A percentile compares a stretch with the other conserved stretches of the same genome.
Evolutionary conservation across 2,113 vertebrate species (phyloP).

Genomic region (Phaetusa simplex): DNA sequence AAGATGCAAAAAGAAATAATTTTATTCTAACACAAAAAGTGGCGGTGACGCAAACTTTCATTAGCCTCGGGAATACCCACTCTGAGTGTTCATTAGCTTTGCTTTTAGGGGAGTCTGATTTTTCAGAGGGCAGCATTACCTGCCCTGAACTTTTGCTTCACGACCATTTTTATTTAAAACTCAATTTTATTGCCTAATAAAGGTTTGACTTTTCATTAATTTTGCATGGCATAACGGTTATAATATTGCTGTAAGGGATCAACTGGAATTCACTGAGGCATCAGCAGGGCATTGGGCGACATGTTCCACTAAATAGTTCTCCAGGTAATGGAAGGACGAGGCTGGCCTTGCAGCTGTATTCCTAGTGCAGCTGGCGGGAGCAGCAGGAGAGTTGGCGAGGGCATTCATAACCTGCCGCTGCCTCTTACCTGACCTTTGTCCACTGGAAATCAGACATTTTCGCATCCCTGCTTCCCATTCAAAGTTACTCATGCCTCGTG

Average conservation of each 20-base stretch:
- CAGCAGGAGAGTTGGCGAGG: not conserved
- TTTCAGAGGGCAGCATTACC: not conserved
- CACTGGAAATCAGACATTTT: not conserved
- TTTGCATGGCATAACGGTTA: not conserved
- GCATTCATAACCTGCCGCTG: not conserved
- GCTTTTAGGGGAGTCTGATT: not conserved
- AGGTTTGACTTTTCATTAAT: slow-evolving; percentile 30
- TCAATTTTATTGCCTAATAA: not conserved
- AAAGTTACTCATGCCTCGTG: not conserved
- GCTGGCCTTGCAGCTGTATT: not conserved
- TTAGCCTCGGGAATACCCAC: not conserved
- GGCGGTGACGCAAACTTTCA: not conserved
- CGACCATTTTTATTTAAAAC: not conserved
- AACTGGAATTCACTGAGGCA: not conserved
- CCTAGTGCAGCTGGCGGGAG: not conserved
- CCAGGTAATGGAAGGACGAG: not conserved
- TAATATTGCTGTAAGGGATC: not conserved
- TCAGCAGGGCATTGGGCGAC: not conserved
- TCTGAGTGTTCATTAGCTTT: not conserved
- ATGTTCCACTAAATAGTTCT: not conserved
- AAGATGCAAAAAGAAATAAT: not conserved
- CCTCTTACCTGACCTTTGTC: not conserved
- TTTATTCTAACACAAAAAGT: not conserved
- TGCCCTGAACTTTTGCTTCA: slow-evolving; percentile 7
- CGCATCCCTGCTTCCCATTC: not conserved